A percentile compares a stretch with the other conserved stretches of the same genome.
These are phyloP conservation scores for Subacronicta megacephala DNA, from an alignment of 2,888 invertebrate genomes.

Conservation along the genomic window DNA sequence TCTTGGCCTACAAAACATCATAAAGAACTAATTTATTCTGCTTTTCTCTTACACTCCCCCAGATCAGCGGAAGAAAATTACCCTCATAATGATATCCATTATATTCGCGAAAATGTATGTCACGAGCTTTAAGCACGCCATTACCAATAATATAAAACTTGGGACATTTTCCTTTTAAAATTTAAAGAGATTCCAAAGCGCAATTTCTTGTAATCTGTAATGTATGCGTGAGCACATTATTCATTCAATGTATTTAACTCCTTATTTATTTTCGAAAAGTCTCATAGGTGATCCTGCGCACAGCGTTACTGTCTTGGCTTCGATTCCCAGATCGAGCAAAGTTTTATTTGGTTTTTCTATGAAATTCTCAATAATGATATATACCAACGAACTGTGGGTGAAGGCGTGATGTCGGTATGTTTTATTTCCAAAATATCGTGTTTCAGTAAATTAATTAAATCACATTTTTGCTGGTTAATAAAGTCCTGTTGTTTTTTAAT, in stretches of 20 bases:
- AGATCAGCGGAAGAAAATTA: constrained; percentile 37
- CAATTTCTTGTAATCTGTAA: constrained; percentile 17
- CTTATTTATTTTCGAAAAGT: neutral
- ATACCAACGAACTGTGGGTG: too few species aligned
- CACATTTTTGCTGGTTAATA: too few species aligned
- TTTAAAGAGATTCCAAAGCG: constrained; percentile 10
- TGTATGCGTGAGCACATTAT: constrained; percentile 6
- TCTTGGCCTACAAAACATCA: neutral
- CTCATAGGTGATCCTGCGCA: too few species aligned
- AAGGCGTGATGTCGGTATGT: too few species aligned
- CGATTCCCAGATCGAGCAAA: too few species aligned
- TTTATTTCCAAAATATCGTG: too few species aligned
- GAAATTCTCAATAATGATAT: too few species aligned
- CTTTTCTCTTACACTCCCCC: constrained; percentile 17
- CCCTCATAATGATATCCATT: constrained; percentile 35
- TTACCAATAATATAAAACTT: constrained; percentile 32
- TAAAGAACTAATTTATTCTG: constrained; percentile 22
- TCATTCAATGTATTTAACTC: neutral
- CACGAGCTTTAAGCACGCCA: constrained; percentile 32
- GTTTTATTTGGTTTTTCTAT: too few species aligned
- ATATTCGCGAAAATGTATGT: constrained; percentile 36
- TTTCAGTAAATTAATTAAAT: too few species aligned
- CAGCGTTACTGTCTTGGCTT: too few species aligned
- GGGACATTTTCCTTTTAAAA: constrained; percentile 22
- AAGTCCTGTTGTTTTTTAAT: too few species aligned